Conservation (phyloP, 2,113 vertebrate genomes). For the Ceyx cyanopectus region DNA sequence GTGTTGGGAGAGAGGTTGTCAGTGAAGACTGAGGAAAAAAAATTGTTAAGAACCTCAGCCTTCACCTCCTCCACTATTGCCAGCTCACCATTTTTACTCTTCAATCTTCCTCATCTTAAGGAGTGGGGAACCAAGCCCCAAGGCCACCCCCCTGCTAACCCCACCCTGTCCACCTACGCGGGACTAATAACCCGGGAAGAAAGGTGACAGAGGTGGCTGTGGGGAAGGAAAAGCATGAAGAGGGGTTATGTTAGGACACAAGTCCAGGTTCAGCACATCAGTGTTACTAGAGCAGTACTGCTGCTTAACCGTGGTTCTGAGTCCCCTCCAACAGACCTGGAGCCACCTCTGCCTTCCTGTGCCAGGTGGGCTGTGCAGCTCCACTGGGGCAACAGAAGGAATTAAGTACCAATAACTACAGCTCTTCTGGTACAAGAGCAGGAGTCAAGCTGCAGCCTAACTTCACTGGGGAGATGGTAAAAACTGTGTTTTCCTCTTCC, state of each 20-base stretch:
- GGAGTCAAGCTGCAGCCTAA: neutral
- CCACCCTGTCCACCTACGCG: rapidly evolving
- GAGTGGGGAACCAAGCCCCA: neutral
- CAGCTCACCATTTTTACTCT: no score
- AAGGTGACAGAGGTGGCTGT: neutral
- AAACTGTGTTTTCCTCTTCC: neutral
- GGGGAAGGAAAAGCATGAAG: neutral
- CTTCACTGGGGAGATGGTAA: neutral
- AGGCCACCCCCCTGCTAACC: neutral
- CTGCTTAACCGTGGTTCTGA: neutral
- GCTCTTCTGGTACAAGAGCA: neutral
- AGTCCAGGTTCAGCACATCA: rapidly evolving
- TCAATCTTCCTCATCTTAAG: neutral
- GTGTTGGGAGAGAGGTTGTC: no score
- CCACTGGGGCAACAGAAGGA: rapidly evolving
- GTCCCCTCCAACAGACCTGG: neutral
- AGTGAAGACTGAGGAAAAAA: no score
- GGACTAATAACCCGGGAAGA: neutral
- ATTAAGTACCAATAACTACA: neutral
- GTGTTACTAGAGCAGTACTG: neutral
- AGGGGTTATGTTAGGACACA: neutral
- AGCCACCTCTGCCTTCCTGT: neutral
- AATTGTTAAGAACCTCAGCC: no score
- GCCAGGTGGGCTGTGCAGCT: neutral
- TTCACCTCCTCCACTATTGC: no score